Conservation (phyloP, 2,888 invertebrate species). For the Coenonympha arcania region DNA sequence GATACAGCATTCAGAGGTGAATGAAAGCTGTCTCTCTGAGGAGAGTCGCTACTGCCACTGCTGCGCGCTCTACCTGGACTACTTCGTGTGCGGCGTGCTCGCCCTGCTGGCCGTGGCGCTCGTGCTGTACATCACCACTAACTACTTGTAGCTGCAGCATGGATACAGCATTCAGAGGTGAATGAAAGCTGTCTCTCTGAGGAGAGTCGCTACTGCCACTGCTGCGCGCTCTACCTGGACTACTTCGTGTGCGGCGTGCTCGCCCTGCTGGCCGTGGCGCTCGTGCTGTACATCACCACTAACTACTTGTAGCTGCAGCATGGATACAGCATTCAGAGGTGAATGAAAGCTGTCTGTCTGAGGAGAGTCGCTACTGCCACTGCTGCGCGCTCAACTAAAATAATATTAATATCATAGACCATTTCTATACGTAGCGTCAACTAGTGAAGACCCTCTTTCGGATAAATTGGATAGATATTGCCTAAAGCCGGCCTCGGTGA, state of each 20-base stretch:
- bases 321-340: not conserved
- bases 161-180: constrained; percentile 2
- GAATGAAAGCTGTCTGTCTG: not conserved
- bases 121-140: constrained; percentile 47
- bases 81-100: constrained; percentile 43
- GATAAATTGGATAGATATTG: too few relatives aligned
- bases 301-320: not conserved
- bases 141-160: not conserved
- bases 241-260: constrained; percentile 44
- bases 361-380: not conserved
- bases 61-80: constrained; percentile 47
- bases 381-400: too few relatives aligned
- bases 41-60: constrained; percentile 36
- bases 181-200: not conserved
- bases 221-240: constrained; percentile 47
- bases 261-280: constrained; percentile 34
- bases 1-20: constrained; percentile 3
- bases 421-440: too few relatives aligned
- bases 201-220: constrained; percentile 35
- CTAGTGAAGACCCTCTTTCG: too few relatives aligned
- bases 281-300: constrained; percentile 50
- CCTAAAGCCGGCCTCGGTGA: not conserved
- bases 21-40: not conserved
- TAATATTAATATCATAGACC: too few relatives aligned
- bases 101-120: constrained; percentile 37